Evolutionary conservation across 2,888 invertebrate genomes (phyloP).

Genomic region (Himalopsyche kuldschensis): DNA sequence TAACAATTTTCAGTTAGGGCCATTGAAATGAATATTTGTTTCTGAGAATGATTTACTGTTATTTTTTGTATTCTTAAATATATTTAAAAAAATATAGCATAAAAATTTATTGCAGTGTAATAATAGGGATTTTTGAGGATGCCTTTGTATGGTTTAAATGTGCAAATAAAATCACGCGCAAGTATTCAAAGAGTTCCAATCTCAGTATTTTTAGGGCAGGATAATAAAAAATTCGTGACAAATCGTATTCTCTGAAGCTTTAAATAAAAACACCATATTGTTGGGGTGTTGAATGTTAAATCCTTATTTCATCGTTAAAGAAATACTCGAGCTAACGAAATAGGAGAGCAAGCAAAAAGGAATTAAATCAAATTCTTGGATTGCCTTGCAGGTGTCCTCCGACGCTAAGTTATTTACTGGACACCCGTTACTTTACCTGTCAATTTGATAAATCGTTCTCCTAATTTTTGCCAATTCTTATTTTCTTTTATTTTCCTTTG

Average conservation of each 20-base stretch:
- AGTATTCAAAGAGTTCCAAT: no score
- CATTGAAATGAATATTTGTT: no score
- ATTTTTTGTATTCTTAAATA: no score
- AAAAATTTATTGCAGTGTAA: no score
- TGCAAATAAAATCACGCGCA: no score
- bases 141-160: no score
- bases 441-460: conserved; percentile 25
- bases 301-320: neutral
- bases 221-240: no score
- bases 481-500: neutral
- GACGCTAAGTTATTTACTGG: conserved; percentile 27
- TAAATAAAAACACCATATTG: neutral
- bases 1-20: no score
- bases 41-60: no score
- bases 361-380: conserved; percentile 3
- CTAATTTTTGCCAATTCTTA: conserved; percentile 22
- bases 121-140: no score
- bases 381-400: conserved; percentile 23
- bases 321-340: neutral
- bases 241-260: neutral
- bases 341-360: neutral
- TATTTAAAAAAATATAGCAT: no score
- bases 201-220: no score
- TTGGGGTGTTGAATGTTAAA: neutral
- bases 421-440: conserved; percentile 25